Percentiles rank a stretch among this genome's conserved stretches.
These are phyloP conservation scores for Manis javanica DNA, from an alignment of 2,797 vertebrate species.

Conservation along the genomic window DNA sequence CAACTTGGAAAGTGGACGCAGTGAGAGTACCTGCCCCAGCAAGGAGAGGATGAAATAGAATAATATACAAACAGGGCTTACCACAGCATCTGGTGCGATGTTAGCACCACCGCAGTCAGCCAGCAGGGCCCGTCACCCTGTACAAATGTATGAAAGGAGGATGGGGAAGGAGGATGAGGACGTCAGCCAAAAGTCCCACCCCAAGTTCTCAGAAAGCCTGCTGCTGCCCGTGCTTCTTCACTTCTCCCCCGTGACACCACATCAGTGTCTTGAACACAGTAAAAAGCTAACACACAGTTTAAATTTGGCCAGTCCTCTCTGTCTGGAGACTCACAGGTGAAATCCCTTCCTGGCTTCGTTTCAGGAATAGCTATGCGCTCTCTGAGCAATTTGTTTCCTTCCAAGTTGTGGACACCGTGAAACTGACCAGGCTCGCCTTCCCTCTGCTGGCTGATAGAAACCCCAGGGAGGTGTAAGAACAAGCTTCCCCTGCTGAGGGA, in stretches of 20 bases:
- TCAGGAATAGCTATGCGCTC: not conserved
- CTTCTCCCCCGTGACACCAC: fast-evolving
- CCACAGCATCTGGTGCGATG: not conserved
- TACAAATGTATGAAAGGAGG: not conserved
- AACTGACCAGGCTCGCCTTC: not conserved
- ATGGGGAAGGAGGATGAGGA: not conserved
- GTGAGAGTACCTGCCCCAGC: not conserved
- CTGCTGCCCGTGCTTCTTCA: not conserved
- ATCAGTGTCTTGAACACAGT: fast-evolving
- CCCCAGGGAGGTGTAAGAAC: fast-evolving
- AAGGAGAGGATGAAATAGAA: not conserved
- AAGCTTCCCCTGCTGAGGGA: not conserved
- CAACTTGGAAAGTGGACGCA: not conserved
- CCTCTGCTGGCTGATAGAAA: not conserved
- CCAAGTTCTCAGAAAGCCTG: not conserved
- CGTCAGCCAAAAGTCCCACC: not conserved
- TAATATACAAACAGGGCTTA: not conserved
- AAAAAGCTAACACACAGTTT: not conserved
- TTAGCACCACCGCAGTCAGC: not conserved
- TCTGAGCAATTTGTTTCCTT: not conserved
- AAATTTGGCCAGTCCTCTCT: not conserved
- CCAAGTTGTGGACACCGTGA: not conserved
- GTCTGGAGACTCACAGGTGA: not conserved
- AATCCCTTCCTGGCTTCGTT: not conserved
- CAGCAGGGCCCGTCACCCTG: not conserved